These are phyloP conservation scores for Choloepus didactylus DNA, from an alignment of 2,797 vertebrate genomes.

Conservation along the genomic window DNA sequence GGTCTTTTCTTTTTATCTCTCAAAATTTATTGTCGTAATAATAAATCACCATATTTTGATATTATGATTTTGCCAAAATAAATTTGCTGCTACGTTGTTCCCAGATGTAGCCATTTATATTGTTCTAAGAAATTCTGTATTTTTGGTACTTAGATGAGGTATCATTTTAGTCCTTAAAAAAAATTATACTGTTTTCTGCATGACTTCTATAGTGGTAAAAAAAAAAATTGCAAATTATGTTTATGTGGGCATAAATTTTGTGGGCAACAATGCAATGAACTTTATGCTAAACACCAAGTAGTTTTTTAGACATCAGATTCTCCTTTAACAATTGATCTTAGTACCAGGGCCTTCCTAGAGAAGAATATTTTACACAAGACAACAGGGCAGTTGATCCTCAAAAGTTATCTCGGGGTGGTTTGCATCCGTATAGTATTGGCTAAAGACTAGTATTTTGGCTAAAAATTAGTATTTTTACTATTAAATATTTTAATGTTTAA, in stretches of 20 bases:
- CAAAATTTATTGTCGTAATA: neutral
- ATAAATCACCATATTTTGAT: neutral
- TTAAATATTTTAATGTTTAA: conserved; percentile 24
- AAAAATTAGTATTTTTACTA: neutral
- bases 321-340: neutral
- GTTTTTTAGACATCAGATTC: neutral
- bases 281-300: neutral
- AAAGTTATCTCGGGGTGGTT: neutral
- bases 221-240: conserved; percentile 29
- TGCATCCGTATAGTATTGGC: neutral
- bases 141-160: neutral
- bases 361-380: neutral
- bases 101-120: neutral
- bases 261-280: neutral
- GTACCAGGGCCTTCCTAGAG: neutral
- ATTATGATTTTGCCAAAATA: neutral
- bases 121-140: neutral
- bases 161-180: conserved; percentile 2
- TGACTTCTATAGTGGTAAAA: neutral
- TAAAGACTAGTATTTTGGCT: neutral
- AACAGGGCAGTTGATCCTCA: neutral
- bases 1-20: conserved; percentile 4
- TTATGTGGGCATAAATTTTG: conserved; percentile 19
- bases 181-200: neutral
- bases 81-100: neutral